Conservation (phyloP, 2,888 invertebrate species). For the Ichneumon xanthorius region DNA sequence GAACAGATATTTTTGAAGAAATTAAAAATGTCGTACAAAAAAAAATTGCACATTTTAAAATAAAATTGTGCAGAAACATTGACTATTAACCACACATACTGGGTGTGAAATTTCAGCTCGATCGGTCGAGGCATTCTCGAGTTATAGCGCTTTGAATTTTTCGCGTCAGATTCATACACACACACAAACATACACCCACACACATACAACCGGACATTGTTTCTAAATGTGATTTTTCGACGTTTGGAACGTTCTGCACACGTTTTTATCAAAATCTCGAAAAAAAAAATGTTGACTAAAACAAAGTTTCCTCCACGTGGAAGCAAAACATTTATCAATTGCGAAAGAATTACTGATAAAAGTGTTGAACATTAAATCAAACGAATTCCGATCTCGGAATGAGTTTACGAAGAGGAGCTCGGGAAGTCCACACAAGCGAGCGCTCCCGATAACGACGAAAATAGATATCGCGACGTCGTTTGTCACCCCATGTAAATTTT, state of each 20-base stretch:
- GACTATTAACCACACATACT: background rate
- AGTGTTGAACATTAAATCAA: background rate
- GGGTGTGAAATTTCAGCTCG: no score
- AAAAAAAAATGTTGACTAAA: background rate
- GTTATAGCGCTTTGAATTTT: no score
- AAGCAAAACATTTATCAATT: background rate
- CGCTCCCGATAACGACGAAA: background rate
- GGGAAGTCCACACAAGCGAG: background rate
- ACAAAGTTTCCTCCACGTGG: background rate
- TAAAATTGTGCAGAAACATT: no score
- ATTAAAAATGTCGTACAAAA: background rate
- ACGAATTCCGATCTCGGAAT: background rate
- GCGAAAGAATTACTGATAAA: background rate
- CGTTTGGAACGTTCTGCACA: no score
- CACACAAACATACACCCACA: no score
- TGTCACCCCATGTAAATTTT: background rate
- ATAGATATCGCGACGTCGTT: slow-evolving; percentile 1
- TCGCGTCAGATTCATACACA: no score
- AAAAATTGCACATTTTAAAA: background rate
- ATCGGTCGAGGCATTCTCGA: no score
- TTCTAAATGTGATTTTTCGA: no score
- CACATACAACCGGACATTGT: no score
- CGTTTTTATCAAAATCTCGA: background rate
- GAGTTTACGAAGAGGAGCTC: background rate
- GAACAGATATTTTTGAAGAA: background rate